Percentiles rank a stretch among this genome's conserved stretches.
Conservation (phyloP, 2,888 invertebrate species). For the Spodoptera exigua region DNA sequence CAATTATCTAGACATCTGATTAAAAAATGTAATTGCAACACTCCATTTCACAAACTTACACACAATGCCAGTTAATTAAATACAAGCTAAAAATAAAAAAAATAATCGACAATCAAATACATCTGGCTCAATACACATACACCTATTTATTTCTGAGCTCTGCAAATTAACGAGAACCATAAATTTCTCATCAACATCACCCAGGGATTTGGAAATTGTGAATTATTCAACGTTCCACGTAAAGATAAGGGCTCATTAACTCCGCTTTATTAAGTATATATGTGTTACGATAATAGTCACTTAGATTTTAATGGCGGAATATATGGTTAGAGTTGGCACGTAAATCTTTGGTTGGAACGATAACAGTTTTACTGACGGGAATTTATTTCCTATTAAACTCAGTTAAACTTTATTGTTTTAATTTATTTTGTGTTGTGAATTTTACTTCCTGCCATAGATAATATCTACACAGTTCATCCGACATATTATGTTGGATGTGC, state of each 20-base stretch:
- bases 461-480: too few relatives aligned
- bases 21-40: too few relatives aligned
- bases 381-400: too few relatives aligned
- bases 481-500: too few relatives aligned
- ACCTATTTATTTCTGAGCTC: conserved; percentile 27
- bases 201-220: conserved; percentile 42
- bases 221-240: conserved; percentile 52
- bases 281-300: conserved; percentile 30
- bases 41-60: too few relatives aligned
- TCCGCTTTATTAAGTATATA: conserved; percentile 23
- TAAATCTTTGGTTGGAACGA: too few relatives aligned
- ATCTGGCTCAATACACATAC: conserved; percentile 3
- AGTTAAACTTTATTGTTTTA: too few relatives aligned
- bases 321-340: conserved; percentile 1
- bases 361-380: too few relatives aligned
- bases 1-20: too few relatives aligned
- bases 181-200: conserved; percentile 44
- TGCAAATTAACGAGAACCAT: conserved; percentile 29
- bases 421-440: too few relatives aligned
- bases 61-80: too few relatives aligned
- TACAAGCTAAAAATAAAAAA: not conserved
- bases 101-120: not conserved
- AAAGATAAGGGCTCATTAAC: conserved; percentile 44
- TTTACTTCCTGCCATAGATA: too few relatives aligned
- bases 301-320: conserved; percentile 25